A percentile compares a stretch with the other conserved stretches of the same genome.
Evolutionary conservation across 2,113 vertebrate species (phyloP).

Genomic region (Paracanthobrama guichenoti): DNA sequence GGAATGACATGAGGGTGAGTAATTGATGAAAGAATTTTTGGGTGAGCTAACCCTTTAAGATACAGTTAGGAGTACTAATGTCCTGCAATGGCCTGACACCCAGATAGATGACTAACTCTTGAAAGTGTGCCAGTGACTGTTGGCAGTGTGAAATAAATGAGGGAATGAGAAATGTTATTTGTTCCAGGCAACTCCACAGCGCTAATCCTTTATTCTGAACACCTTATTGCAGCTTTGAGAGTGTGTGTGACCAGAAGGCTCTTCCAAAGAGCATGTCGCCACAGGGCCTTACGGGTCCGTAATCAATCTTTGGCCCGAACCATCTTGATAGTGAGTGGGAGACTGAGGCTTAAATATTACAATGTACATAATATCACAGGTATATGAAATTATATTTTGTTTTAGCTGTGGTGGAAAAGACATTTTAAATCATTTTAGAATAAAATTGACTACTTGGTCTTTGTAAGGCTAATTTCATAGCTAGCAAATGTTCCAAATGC

Average conservation of each 20-base stretch:
- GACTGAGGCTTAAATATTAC: neutral
- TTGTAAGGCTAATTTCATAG: neutral
- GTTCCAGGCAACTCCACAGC: neutral
- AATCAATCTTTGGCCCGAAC: neutral
- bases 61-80: neutral
- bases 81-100: neutral
- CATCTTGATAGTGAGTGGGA: neutral
- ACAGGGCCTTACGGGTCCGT: neutral
- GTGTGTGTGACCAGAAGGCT: neutral
- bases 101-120: neutral
- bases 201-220: neutral
- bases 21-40: too few relatives aligned
- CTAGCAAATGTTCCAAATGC: neutral
- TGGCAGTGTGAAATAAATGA: constrained; percentile 5
- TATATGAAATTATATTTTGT: neutral
- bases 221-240: neutral
- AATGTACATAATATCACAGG: neutral
- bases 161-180: constrained; percentile 1
- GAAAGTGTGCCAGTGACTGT: neutral
- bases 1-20: too few relatives aligned
- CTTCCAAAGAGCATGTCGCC: neutral
- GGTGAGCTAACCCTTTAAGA: neutral
- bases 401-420: neutral
- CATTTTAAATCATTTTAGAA: neutral
- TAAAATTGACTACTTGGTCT: neutral